Percentiles rank a stretch among this genome's conserved stretches.
Conservation (phyloP, 2,113 vertebrate genomes). For the Alaudala cheleensis region DNA sequence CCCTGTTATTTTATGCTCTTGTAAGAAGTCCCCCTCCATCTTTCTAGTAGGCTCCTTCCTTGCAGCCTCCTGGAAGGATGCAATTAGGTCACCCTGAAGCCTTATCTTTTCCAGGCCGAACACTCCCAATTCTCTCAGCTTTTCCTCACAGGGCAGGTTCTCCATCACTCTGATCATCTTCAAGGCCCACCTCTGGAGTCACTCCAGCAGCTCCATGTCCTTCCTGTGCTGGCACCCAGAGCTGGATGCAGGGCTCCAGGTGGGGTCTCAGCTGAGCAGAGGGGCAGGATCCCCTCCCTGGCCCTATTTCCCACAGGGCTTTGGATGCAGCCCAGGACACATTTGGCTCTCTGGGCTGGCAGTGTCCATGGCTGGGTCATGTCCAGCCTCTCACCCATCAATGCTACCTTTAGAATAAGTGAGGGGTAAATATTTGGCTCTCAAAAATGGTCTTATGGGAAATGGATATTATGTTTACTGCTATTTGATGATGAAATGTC, state of each 20-base stretch:
- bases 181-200: accelerated
- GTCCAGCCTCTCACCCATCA: not conserved
- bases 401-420: conserved; percentile 20
- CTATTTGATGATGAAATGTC: conserved; percentile 69
- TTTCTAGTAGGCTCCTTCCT: not conserved
- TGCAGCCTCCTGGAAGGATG: not conserved
- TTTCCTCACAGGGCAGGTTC: accelerated
- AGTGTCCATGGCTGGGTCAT: not conserved
- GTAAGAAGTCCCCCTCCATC: not conserved
- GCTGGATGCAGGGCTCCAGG: not conserved
- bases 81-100: not conserved
- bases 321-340: not conserved
- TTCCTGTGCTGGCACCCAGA: not conserved
- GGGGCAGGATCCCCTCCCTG: not conserved
- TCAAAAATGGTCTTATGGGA: conserved; percentile 65
- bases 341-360: not conserved
- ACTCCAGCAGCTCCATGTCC: not conserved
- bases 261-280: not conserved
- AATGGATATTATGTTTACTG: conserved; percentile 67
- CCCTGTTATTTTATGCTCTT: not conserved
- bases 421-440: conserved; percentile 57
- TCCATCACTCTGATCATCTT: not conserved
- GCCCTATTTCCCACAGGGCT: not conserved
- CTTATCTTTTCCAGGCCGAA: not conserved
- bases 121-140: not conserved